Conservation (phyloP, 2,888 invertebrate species). For the Atherix ibis region DNA sequence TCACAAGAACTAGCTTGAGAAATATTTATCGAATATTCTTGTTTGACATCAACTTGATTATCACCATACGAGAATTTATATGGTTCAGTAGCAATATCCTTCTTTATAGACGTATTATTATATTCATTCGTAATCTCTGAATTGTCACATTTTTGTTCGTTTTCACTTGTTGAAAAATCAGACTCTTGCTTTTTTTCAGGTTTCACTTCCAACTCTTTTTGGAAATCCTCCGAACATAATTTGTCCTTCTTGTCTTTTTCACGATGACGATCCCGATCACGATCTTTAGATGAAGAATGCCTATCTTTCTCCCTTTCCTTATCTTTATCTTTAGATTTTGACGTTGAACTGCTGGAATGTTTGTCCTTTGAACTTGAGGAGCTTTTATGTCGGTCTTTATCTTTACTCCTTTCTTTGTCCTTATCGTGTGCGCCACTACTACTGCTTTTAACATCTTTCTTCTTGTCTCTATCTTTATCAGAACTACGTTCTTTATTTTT, state of each 20-base stretch:
- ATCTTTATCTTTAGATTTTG: constrained; percentile 21
- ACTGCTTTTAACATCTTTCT: constrained; percentile 17
- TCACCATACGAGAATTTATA: too few species aligned
- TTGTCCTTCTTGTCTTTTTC: constrained; percentile 3
- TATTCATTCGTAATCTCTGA: constrained; percentile 1
- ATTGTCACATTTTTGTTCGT: constrained; percentile 20
- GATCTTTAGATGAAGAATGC: constrained; percentile 23
- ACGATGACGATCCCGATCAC: constrained; percentile 18
- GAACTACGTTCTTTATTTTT: constrained; percentile 22
- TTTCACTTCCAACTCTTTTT: constrained; percentile 3
- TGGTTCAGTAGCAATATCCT: too few species aligned
- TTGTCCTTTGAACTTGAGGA: constrained; percentile 28
- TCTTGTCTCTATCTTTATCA: constrained; percentile 17
- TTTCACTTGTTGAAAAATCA: constrained; percentile 15
- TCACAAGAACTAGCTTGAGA: constrained; percentile 53
- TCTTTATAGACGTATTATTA: background rate
- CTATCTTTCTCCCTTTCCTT: constrained; percentile 20
- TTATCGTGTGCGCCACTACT: constrained; percentile 14
- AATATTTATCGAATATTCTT: constrained; percentile 27
- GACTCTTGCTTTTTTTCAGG: constrained; percentile 25
- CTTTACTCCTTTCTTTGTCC: constrained; percentile 19
- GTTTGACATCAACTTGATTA: constrained; percentile 4
- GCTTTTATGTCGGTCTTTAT: constrained; percentile 30
- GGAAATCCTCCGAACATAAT: constrained; percentile 1
- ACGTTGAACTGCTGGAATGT: constrained; percentile 29